Evolutionary conservation across 2,113 vertebrate species (phyloP).

Genomic region (Megaptera novaeangliae): DNA sequence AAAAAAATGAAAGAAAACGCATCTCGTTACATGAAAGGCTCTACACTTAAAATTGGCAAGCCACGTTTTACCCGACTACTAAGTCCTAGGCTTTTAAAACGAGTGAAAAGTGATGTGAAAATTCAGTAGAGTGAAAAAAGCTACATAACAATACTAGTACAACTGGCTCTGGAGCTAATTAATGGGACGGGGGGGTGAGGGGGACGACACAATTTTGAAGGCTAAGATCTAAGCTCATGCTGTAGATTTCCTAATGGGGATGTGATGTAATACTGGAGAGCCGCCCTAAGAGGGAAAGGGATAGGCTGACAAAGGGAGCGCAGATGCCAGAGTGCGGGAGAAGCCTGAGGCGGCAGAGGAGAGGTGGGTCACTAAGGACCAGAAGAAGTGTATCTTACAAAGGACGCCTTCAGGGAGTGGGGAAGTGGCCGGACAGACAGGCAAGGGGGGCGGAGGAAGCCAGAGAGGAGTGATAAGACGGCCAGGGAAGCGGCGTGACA

Average conservation of each 20-base stretch:
- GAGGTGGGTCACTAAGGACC: background rate
- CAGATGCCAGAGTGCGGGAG: background rate
- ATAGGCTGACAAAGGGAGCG: background rate
- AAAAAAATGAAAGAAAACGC: background rate
- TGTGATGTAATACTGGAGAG: background rate
- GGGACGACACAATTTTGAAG: no score
- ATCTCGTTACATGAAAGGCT: background rate
- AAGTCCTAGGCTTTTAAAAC: background rate
- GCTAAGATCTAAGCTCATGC: rapidly evolving
- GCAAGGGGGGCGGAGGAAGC: background rate
- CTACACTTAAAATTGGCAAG: background rate
- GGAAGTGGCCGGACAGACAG: background rate
- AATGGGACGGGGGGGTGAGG: rapidly evolving
- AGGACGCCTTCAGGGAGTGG: background rate
- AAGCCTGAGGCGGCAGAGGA: background rate
- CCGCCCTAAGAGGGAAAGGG: background rate
- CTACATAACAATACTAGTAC: no score
- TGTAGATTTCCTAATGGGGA: background rate
- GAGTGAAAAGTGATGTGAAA: background rate
- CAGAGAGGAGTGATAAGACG: rapidly evolving
- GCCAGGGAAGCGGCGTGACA: background rate
- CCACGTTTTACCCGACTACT: background rate
- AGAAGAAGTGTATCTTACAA: background rate
- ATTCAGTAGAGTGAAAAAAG: background rate
- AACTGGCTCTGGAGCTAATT: background rate